These are phyloP conservation scores for Coleophora deauratella DNA, from an alignment of 2,888 invertebrate genomes.

Conservation along the genomic window DNA sequence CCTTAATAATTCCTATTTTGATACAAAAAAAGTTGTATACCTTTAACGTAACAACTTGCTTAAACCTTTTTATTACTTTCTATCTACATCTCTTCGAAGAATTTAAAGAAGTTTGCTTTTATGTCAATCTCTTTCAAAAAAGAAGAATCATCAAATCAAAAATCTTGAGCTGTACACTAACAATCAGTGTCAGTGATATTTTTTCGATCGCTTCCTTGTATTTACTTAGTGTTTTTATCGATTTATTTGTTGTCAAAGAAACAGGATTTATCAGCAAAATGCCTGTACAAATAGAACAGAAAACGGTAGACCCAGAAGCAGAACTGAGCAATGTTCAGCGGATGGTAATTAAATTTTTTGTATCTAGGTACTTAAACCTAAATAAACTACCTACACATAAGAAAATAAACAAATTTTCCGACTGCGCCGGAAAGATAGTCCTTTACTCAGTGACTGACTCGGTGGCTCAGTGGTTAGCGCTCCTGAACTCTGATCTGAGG, in stretches of 20 bases:
- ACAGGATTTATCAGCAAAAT: constrained; percentile 24
- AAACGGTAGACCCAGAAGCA: constrained; percentile 54
- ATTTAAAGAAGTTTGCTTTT: background rate
- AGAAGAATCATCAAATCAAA: background rate
- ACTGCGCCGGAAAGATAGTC: no score
- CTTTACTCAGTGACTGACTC: no score
- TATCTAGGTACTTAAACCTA: background rate
- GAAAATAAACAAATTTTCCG: background rate
- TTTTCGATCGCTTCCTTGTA: background rate
- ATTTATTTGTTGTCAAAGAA: background rate
- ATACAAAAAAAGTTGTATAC: no score
- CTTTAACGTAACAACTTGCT: no score
- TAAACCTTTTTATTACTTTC: no score
- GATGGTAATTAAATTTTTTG: constrained; percentile 33
- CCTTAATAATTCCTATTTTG: no score
- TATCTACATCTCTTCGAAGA: constrained; percentile 6
- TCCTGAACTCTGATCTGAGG: no score
- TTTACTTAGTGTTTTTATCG: background rate
- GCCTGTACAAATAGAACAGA: constrained; percentile 52
- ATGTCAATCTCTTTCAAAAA: background rate
- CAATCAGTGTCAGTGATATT: background rate
- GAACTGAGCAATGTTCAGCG: constrained; percentile 62
- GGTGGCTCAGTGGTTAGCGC: no score
- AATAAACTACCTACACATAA: background rate
- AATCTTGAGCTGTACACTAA: background rate